Evolutionary conservation across 2,888 invertebrate genomes (phyloP), one percentile per base, ranked within the genome.

Genomic region (Helobdella robusta): DNA sequence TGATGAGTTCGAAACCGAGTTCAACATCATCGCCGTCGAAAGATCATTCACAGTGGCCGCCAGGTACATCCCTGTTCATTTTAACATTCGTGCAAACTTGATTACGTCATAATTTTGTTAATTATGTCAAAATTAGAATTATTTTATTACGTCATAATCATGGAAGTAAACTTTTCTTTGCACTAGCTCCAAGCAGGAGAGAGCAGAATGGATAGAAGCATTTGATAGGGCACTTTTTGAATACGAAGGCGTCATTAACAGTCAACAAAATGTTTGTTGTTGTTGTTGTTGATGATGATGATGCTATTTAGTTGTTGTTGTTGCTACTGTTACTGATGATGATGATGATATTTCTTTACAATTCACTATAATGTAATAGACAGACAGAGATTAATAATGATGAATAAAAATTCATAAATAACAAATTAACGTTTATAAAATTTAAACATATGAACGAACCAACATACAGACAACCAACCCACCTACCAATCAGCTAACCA

Each of bases 41-140:
- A 75, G 83, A 32, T 84, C 84, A 62, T 84, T 84, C 73, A 83
- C 82, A 44, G 74, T 84, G 8, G 78, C 81, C 66, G 83, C 84
- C 18, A 81, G 79, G 83, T 83, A 73, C 73, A 30, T 20, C n/a
- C 28, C 15, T 32, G 30, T 32, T 54, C 34, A n/a, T 61, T 15
- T 46, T 28, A 28, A 18, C 25, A 25, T 25, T 54, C 2, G n/a
- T 54, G 5, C 25, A 23, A 4, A 18, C 25, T 18, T 25, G n/a
- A 25, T 54, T 54, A 25, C 25, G 18, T 59, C 8, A 8, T 59
- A 23, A 4, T 59, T 34, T 54, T 54, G 59, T 36, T 34, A 36
- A 23, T 2, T 3, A 4, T 54, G 34, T 56, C 5, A 18, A 6
- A 3, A 25, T 36, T 35, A 23, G 20, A 15, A 23, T 1, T 62